These are phyloP conservation scores for Idaea biselata DNA, from an alignment of 2,888 invertebrate species.

Conservation along the genomic window DNA sequence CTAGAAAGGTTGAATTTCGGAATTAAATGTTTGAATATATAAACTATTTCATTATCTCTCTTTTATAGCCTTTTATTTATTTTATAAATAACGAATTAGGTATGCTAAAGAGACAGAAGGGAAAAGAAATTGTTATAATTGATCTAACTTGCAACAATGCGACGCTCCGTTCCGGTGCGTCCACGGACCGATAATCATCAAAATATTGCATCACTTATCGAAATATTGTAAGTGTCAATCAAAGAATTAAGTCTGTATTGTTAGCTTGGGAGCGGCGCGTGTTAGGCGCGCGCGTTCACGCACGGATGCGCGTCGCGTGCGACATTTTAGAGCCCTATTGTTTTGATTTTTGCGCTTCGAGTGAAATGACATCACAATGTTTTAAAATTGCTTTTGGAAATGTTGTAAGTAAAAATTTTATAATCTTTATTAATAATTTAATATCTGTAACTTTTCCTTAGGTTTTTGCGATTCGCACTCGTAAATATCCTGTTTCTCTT, in stretches of 20 bases:
- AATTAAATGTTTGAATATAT: too few relatives aligned
- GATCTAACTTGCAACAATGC: constrained; percentile 37
- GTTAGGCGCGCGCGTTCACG: constrained; percentile 44
- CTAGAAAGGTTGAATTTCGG: too few relatives aligned
- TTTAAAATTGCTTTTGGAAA: constrained; percentile 20
- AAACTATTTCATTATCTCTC: background rate
- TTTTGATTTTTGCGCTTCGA: constrained; percentile 69
- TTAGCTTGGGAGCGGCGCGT: constrained; percentile 61
- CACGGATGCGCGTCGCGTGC: constrained; percentile 55
- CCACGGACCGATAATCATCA: constrained; percentile 72
- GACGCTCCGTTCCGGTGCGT: constrained; percentile 37
- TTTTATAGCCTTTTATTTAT: background rate
- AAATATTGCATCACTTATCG: constrained; percentile 81
- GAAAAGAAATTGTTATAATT: constrained; percentile 24
- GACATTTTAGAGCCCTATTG: constrained; percentile 61
- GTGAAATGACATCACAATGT: constrained; percentile 49
- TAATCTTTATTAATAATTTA: background rate
- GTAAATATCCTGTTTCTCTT: too few relatives aligned
- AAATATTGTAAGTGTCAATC: constrained; percentile 82
- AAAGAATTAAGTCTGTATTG: constrained; percentile 78
- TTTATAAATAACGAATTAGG: background rate
- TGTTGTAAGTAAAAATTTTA: background rate
- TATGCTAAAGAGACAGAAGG: background rate
- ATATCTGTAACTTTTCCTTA: too few relatives aligned
- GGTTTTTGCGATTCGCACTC: too few relatives aligned